phyloP scores from a whole-genome alignment of 2,797 vertebrate species.

The Melanotaenia pygmaea region DNA sequence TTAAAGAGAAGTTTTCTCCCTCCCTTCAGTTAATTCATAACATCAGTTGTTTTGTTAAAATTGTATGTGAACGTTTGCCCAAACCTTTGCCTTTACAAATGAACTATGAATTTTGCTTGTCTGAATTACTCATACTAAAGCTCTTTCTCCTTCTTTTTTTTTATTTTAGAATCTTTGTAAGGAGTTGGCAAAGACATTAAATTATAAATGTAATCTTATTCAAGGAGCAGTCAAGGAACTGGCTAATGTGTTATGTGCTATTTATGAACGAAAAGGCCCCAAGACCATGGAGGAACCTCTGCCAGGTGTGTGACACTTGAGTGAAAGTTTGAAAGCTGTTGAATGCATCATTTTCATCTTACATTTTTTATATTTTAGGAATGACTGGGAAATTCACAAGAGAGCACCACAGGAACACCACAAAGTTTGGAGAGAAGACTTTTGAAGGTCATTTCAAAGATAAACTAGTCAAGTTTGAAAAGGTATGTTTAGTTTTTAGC shows the following conservation, averaged over 20 bases:
- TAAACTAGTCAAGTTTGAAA: slow-evolving; percentile 83
- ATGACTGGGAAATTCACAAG: slow-evolving; percentile 69
- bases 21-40: neutral
- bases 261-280: slow-evolving; percentile 72
- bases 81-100: neutral
- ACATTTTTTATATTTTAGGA: slow-evolving; percentile 33
- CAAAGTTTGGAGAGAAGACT: slow-evolving; percentile 36
- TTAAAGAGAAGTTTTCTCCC: neutral
- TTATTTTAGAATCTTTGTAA: slow-evolving; percentile 72
- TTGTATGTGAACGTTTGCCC: neutral
- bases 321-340: neutral
- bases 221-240: slow-evolving; percentile 84
- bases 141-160: slow-evolving; percentile 1
- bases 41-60: neutral
- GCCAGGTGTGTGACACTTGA: slow-evolving; percentile 68
- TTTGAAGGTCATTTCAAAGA: slow-evolving; percentile 56
- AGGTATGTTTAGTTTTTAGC: slow-evolving; percentile 70
- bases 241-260: slow-evolving; percentile 73
- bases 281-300: slow-evolving; percentile 26
- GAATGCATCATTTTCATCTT: neutral
- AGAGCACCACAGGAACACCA: slow-evolving; percentile 19
- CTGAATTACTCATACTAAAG: neutral
- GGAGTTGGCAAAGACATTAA: slow-evolving; percentile 79
- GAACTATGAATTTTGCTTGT: neutral
- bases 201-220: slow-evolving; percentile 79